These are phyloP conservation scores for Cricetomys ansorgei DNA, from an alignment of 2,113 vertebrate genomes.

Conservation along the genomic window DNA sequence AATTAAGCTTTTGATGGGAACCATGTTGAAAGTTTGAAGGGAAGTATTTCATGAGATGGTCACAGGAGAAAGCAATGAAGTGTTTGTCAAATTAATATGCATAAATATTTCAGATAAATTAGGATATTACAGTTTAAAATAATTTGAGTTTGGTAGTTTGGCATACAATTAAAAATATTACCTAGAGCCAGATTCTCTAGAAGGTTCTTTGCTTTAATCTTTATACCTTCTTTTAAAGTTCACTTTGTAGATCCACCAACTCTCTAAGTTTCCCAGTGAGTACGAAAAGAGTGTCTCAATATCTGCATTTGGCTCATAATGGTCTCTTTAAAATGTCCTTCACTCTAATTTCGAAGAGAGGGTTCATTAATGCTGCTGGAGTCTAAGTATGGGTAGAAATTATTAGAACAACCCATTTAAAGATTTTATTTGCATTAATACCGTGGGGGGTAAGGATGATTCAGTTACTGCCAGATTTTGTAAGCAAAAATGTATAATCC, in stretches of 20 bases:
- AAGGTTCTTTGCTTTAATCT: background rate
- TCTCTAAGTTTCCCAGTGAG: background rate
- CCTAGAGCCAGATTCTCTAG: background rate
- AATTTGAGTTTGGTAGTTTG: background rate
- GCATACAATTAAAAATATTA: background rate
- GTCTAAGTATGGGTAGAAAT: background rate
- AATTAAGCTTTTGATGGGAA: background rate
- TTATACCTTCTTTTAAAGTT: conserved; percentile 46
- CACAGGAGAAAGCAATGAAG: background rate
- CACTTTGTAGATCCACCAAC: background rate
- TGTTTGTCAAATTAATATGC: background rate
- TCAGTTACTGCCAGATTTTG: background rate
- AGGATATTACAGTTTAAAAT: background rate
- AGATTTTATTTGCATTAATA: conserved; percentile 44
- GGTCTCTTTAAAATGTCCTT: background rate
- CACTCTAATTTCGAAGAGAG: background rate
- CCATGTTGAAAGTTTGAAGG: background rate
- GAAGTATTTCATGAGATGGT: background rate
- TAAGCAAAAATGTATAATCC: background rate
- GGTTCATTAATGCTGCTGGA: background rate
- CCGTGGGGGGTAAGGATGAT: background rate
- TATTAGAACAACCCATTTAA: background rate
- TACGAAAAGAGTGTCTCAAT: background rate
- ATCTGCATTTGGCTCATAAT: background rate
- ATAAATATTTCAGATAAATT: conserved; percentile 25